A percentile compares a stretch with the other conserved stretches of the same genome.
phyloP scores from a whole-genome alignment of 2,888 invertebrate species.

The Aporophyla lueneburgensis region DNA sequence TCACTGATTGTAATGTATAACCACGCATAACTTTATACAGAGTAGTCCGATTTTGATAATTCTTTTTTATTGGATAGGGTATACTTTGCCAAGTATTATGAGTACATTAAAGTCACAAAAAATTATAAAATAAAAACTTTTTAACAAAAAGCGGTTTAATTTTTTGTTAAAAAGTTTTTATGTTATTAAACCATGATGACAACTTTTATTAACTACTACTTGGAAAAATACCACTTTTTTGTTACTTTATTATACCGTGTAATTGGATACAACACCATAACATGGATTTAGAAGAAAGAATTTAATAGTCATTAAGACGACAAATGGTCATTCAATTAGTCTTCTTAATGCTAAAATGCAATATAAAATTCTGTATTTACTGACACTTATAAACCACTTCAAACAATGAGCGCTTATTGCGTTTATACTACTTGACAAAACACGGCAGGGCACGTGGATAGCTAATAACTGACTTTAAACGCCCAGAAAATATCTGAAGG shows the following conservation, averaged over 20 bases:
- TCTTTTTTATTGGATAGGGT: too few relatives aligned
- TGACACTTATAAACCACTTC: conserved; percentile 7
- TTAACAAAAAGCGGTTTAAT: too few relatives aligned
- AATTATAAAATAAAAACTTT: too few relatives aligned
- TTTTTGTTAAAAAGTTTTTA: too few relatives aligned
- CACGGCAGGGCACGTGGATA: background rate
- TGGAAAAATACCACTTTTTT: background rate
- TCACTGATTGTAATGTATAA: too few relatives aligned
- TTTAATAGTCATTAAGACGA: background rate
- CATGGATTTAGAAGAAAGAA: background rate
- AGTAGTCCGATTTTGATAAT: too few relatives aligned
- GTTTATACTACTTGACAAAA: conserved; percentile 5
- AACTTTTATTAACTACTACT: conserved; percentile 11
- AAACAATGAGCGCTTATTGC: conserved; percentile 11
- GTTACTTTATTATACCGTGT: background rate
- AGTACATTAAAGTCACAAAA: too few relatives aligned
- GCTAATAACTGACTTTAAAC: background rate
- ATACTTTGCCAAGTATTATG: too few relatives aligned
- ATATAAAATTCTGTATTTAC: background rate
- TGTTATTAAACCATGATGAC: background rate
- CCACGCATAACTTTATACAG: too few relatives aligned
- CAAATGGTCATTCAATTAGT: background rate
- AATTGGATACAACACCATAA: background rate
- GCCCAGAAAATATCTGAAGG: too few relatives aligned
- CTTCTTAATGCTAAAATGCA: background rate